Percentiles rank a stretch among this genome's conserved stretches.
Conservation (phyloP, 2,888 invertebrate species). For the Erebia aethiops region DNA sequence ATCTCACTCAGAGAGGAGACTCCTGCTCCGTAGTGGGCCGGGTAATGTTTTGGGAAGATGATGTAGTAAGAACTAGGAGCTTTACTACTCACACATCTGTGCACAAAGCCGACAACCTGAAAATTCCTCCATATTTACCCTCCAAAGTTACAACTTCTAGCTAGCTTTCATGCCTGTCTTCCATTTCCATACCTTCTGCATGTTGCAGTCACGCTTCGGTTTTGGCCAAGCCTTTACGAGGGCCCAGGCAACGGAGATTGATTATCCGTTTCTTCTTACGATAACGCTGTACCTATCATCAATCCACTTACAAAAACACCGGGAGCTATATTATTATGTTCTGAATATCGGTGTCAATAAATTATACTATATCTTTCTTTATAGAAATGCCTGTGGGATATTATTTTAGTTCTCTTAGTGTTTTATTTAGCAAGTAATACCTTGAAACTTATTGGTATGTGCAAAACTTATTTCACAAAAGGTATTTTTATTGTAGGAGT, state of each 20-base stretch:
- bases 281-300: constrained; percentile 47
- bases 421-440: background rate
- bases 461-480: background rate
- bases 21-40: too few species aligned
- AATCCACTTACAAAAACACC: constrained; percentile 29
- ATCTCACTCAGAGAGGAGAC: too few species aligned
- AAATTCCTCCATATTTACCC: background rate
- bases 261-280: constrained; percentile 37
- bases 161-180: too few species aligned
- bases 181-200: too few species aligned
- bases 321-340: constrained; percentile 30
- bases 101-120: background rate
- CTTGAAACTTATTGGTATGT: background rate
- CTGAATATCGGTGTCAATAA: constrained; percentile 23
- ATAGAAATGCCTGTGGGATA: constrained; percentile 11
- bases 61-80: too few species aligned
- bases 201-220: background rate
- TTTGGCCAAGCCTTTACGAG: constrained; percentile 36
- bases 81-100: too few species aligned
- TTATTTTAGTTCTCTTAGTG: background rate
- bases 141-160: background rate
- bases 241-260: constrained; percentile 37
- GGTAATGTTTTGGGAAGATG: too few species aligned
- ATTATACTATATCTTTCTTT: constrained; percentile 26
- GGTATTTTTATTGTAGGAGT: too few species aligned